phyloP scores from a whole-genome alignment of 2,888 invertebrate genomes.

The Petrolisthes manimaculis region DNA sequence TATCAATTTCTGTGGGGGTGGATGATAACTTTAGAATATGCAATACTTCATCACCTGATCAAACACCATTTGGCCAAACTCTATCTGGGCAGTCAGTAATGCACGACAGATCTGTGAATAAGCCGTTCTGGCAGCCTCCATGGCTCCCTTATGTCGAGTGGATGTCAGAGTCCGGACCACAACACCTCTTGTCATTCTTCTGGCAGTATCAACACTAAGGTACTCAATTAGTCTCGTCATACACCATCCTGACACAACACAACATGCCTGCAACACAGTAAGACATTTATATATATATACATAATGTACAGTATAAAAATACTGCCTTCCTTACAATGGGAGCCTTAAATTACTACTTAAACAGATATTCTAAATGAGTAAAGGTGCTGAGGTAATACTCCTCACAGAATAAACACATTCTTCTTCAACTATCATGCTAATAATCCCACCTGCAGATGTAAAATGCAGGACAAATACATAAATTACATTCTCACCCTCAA shows the following conservation, averaged over 20 bases:
- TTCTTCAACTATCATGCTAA: too few species aligned
- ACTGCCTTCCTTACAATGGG: too few species aligned
- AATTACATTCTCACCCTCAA: conserved; percentile 75
- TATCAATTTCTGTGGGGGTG: too few species aligned
- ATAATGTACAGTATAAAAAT: background rate
- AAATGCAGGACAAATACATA: too few species aligned
- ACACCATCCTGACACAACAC: conserved; percentile 75
- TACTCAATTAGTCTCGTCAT: conserved; percentile 36
- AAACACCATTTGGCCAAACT: conserved; percentile 16
- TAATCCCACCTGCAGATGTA: too few species aligned
- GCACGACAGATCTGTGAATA: conserved; percentile 24
- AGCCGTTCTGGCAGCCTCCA: conserved; percentile 81
- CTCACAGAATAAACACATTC: too few species aligned
- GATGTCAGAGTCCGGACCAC: conserved; percentile 77
- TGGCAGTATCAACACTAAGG: conserved; percentile 40
- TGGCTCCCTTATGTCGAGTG: conserved; percentile 86
- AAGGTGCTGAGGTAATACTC: too few species aligned
- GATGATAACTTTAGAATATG: too few species aligned
- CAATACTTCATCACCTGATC: conserved; percentile 23
- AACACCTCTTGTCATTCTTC: conserved; percentile 72
- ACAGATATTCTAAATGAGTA: too few species aligned
- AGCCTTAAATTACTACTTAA: too few species aligned
- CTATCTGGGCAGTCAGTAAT: conserved; percentile 11
- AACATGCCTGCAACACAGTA: conserved; percentile 74
- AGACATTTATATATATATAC: background rate